phyloP scores from a whole-genome alignment of 2,113 vertebrate genomes.

The Acanthochromis polyacanthus region DNA sequence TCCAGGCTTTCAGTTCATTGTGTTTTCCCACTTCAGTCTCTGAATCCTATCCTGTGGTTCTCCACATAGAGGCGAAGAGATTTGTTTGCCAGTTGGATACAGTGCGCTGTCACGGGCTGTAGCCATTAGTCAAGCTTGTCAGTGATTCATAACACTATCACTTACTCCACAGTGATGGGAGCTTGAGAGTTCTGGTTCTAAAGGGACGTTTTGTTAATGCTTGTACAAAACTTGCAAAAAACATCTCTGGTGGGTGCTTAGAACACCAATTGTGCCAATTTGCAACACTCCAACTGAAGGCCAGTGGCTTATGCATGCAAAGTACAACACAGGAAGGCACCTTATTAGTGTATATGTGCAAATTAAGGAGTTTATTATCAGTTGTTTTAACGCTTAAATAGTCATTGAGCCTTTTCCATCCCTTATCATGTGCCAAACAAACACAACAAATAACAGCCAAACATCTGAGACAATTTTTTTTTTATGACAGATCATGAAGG shows the following conservation, averaged over 20 bases:
- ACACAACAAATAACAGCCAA: constrained; percentile 36
- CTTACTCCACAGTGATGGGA: constrained; percentile 32
- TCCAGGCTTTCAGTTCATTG: constrained; percentile 18
- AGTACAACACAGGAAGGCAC: not conserved
- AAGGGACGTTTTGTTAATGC: constrained; percentile 37
- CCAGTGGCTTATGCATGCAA: not conserved
- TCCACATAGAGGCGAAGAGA: constrained; percentile 19
- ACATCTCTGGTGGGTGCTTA: constrained; percentile 26
- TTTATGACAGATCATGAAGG: constrained; percentile 24
- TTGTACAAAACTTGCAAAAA: constrained; percentile 31
- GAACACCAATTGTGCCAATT: constrained; percentile 15
- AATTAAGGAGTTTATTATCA: constrained; percentile 24
- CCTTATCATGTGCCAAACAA: constrained; percentile 28
- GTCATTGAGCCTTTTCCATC: not conserved
- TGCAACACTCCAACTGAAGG: constrained; percentile 16
- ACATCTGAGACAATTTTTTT: constrained; percentile 16
- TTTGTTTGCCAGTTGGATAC: constrained; percentile 46
- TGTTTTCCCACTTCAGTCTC: constrained; percentile 1
- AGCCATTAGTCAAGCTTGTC: constrained; percentile 64
- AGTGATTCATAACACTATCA: constrained; percentile 53
- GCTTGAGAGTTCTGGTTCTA: constrained; percentile 28
- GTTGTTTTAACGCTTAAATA: not conserved
- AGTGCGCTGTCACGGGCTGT: constrained; percentile 37
- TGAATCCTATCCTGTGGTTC: not conserved
- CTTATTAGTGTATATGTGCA: not conserved